These are phyloP conservation scores for Alviniconcha marisindica DNA, from an alignment of 1,140 invertebrate species.

Conservation along the genomic window DNA sequence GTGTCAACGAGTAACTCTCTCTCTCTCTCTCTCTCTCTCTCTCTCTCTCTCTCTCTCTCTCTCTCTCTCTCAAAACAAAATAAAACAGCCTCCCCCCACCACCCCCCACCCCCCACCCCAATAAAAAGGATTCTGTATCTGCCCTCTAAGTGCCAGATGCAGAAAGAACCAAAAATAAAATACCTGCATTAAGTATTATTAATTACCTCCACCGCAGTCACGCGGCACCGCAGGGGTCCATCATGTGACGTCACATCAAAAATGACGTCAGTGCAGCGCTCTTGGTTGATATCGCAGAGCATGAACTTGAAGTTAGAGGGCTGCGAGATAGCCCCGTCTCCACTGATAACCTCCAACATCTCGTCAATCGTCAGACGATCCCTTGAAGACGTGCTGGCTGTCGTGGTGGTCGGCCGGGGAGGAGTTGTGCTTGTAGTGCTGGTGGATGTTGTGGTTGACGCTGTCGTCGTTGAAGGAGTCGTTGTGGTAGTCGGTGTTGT, in stretches of 20 bases:
- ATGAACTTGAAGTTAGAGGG: constrained; percentile 7
- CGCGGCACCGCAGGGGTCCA: constrained; percentile 28
- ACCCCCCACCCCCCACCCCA: no score
- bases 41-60: no score
- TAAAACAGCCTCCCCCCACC: no score
- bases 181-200: no score
- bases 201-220: constrained; percentile 40
- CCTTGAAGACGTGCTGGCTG: neutral
- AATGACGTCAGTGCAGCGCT: constrained; percentile 27
- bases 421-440: neutral
- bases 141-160: no score
- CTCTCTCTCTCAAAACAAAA: no score
- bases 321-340: constrained; percentile 3
- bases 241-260: constrained; percentile 28
- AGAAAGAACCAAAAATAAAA: no score
- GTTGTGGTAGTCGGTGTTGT: neutral
- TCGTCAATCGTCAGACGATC: neutral
- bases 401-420: neutral
- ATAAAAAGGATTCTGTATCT: no score
- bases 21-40: no score
- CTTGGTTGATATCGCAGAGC: constrained; percentile 37
- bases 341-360: neutral
- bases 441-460: no score
- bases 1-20: no score
- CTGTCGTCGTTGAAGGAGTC: neutral